phyloP scores from a whole-genome alignment of 2,113 vertebrate genomes.

The Chlamydotis undulata region DNA sequence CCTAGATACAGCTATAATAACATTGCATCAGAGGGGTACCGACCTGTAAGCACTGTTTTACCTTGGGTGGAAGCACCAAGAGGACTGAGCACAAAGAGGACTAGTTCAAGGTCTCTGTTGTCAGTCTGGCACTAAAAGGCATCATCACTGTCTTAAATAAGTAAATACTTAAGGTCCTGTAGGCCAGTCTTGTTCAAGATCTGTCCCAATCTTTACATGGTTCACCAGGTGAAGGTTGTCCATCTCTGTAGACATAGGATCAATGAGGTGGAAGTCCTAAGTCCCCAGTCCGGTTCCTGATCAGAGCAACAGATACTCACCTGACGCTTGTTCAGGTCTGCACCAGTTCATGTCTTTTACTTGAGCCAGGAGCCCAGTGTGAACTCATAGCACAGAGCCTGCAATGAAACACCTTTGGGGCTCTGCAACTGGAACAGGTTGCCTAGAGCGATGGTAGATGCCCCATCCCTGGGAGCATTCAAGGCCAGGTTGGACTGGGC shows the following conservation, averaged over 20 bases:
- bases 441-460: too few relatives aligned
- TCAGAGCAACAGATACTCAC: neutral
- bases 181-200: neutral
- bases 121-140: neutral
- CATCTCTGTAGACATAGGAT: neutral
- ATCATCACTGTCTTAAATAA: neutral
- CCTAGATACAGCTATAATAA: neutral
- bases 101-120: neutral
- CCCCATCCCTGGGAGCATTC: too few relatives aligned
- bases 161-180: neutral
- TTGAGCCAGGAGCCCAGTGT: neutral
- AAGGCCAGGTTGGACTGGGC: too few relatives aligned
- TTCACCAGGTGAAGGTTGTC: neutral
- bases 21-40: neutral
- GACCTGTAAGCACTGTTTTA: neutral
- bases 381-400: neutral
- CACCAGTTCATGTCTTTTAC: neutral
- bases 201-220: neutral
- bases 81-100: neutral
- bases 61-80: neutral
- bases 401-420: neutral
- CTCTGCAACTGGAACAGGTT: neutral
- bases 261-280: neutral
- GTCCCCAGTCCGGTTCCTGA: neutral
- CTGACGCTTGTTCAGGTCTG: accelerated